Conservation (phyloP, 2,113 vertebrate species). For the Pavo muticus region DNA sequence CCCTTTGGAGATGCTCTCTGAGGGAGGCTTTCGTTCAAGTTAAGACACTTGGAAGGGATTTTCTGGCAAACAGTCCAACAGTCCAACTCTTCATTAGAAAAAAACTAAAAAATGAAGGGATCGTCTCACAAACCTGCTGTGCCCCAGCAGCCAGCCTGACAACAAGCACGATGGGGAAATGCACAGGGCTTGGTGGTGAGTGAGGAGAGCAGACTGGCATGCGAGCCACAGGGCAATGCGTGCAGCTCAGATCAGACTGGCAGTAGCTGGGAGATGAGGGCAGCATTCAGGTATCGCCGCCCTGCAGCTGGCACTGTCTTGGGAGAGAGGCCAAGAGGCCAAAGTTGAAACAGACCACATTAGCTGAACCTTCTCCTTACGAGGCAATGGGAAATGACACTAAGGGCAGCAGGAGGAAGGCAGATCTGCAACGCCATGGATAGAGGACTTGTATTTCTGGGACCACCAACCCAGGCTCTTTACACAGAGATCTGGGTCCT, state of each 20-base stretch:
- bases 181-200: background rate
- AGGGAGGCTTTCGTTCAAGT: background rate
- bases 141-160: background rate
- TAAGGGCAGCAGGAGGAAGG: background rate
- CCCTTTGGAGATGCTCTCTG: background rate
- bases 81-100: background rate
- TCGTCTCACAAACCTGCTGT: background rate
- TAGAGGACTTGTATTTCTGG: background rate
- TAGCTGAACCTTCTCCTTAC: background rate
- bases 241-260: background rate
- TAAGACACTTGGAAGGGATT: background rate
- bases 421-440: background rate
- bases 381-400: background rate
- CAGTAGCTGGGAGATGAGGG: accelerated
- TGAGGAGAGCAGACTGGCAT: background rate
- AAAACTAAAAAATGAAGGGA: accelerated
- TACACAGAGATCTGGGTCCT: background rate
- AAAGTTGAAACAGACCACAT: accelerated
- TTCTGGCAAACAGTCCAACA: background rate
- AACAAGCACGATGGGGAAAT: accelerated
- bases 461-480: background rate
- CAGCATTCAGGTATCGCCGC: background rate
- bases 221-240: background rate
- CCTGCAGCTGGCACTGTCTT: background rate
- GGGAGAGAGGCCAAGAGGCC: background rate